These are phyloP conservation scores for Zhengitettix transpicula DNA, from an alignment of 2,888 invertebrate species.

Conservation along the genomic window DNA sequence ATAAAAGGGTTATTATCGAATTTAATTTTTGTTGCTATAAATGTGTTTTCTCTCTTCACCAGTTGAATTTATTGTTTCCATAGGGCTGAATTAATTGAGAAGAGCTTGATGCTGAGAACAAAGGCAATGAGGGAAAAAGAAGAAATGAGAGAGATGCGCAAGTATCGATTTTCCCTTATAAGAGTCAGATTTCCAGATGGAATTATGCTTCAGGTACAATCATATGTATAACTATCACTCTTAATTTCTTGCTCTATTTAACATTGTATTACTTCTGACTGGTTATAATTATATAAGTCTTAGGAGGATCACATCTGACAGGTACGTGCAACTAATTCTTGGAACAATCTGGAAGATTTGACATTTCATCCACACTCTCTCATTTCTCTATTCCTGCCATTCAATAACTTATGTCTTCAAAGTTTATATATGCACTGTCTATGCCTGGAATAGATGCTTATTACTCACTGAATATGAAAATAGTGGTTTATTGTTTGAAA, in stretches of 20 bases:
- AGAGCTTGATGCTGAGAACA: conserved; percentile 68
- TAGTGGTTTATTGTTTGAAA: neutral
- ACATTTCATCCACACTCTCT: no score
- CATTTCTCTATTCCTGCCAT: no score
- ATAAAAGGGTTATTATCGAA: neutral
- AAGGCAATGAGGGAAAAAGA: conserved; percentile 92
- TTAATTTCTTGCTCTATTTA: neutral
- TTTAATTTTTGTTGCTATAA: neutral
- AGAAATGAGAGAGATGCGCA: conserved; percentile 57
- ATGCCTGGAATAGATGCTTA: no score
- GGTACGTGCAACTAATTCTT: no score
- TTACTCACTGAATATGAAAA: neutral
- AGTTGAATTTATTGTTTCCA: conserved; percentile 12
- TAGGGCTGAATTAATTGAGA: conserved; percentile 62
- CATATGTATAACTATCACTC: neutral
- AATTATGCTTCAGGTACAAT: conserved; percentile 52
- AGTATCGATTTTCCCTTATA: conserved; percentile 73
- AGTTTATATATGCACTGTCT: no score
- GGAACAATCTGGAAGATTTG: no score
- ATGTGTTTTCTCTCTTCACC: neutral
- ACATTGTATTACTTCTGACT: no score
- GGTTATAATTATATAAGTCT: no score
- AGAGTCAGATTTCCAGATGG: conserved; percentile 80
- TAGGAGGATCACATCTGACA: no score
- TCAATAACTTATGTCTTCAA: no score